Percentiles rank a stretch among this genome's conserved stretches.
These are phyloP conservation scores for Drosophila littoralis DNA, from an alignment of 1,140 invertebrate genomes.

Conservation along the genomic window DNA sequence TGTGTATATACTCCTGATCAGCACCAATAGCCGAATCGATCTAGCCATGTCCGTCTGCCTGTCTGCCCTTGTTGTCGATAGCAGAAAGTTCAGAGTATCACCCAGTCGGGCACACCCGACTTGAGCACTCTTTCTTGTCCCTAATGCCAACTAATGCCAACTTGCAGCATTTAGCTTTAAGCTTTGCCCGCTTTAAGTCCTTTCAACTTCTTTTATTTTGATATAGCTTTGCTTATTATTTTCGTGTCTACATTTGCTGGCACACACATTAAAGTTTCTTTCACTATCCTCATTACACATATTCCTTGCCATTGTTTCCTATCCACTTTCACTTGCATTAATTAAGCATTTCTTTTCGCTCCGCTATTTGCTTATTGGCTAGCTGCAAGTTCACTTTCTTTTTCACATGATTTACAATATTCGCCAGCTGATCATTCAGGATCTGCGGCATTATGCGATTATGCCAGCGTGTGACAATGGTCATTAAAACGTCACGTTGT, in stretches of 20 bases:
- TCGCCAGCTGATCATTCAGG: conserved; percentile 4
- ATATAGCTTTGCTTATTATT: not conserved
- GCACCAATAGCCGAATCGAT: too few species aligned
- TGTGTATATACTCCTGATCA: too few species aligned
- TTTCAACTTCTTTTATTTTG: not conserved
- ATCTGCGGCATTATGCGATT: not conserved
- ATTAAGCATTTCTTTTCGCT: conserved; percentile 14
- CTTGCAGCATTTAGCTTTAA: too few species aligned
- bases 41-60: too few species aligned
- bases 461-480: conserved; percentile 6
- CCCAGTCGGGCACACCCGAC: too few species aligned
- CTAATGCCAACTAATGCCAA: too few species aligned
- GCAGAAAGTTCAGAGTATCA: too few species aligned
- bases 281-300: conserved; percentile 6
- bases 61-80: too few species aligned
- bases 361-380: conserved; percentile 5
- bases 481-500: not conserved
- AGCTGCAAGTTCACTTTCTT: conserved; percentile 10
- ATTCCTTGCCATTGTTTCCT: conserved; percentile 21
- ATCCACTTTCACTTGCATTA: conserved; percentile 33
- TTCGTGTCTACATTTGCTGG: not conserved
- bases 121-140: too few species aligned
- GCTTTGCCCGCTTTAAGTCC: too few species aligned
- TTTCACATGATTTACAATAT: not conserved
- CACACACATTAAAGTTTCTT: not conserved